Base-by-base conservation (phyloP, 1,140 invertebrate genomes). In the Brachionus paranguensis region DNA sequence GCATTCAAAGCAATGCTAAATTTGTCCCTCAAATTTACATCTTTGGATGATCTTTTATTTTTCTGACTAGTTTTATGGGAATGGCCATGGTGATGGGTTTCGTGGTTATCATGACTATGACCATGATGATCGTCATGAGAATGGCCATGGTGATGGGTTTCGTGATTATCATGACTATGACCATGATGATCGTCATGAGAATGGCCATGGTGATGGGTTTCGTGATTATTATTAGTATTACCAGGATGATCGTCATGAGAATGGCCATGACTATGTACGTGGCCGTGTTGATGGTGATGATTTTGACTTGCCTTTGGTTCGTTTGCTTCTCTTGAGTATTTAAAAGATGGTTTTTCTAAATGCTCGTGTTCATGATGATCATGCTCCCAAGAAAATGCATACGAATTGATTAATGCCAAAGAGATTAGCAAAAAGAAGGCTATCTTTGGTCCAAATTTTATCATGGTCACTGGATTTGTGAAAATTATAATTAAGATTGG, bases 241-340 rank as follows among this genome's bases (percentile, higher is more conserved):
- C 20, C 53, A 37, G 65, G 53, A 12, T 64, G 20, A 33, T 78
- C 12, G 8, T 11, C 64, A 47, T 81, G 78, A 37, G 53, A 11
- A 70, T 70, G 60, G 1, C 20, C 33, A 41, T 43, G 33, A 72
- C 20, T 14, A 24, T 43, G 33, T 0, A 1, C 68, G 14, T 72
- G 41, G n/a, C n/a, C 37, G 5, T 47, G 33, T 7, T 37, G 33
- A 37, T 70, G 65, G 4, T 29, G 14, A 53, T 53, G 47, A 53
- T 53, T 53, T 37, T 53, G 47, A 53, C 11, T 53, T 37, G 65
- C 14, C 43, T 72, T 43, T n/a, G 68, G 68, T 20, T 72, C 33
- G n/a, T 72, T 72, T 11, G 68, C 68, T 43, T 41, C 68, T 72
- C 68, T 72, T 72, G 68, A 72, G 33, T 72, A 72, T 72, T 72